These are phyloP conservation scores for Agonopterix arenella DNA, from an alignment of 2,888 invertebrate species.

Conservation along the genomic window DNA sequence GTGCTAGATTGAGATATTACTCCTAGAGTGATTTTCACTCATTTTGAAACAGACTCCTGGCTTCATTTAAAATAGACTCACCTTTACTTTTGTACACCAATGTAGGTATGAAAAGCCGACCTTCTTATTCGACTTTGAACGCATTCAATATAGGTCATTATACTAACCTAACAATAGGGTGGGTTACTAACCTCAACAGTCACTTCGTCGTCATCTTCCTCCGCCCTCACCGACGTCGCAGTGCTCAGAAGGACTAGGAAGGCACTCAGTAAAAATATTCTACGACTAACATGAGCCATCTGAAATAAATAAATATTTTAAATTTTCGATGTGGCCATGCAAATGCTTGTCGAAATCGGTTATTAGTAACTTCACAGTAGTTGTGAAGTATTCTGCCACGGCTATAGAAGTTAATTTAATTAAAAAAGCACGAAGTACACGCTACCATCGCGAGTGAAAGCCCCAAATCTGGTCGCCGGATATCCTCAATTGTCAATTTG, in stretches of 20 bases:
- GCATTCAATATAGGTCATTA: neutral
- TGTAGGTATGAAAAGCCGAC: too few relatives aligned
- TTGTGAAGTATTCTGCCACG: slow-evolving; percentile 6
- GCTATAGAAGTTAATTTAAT: slow-evolving; percentile 36
- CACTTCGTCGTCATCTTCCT: slow-evolving; percentile 46
- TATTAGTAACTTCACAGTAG: neutral
- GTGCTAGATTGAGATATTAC: too few relatives aligned
- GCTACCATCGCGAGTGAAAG: slow-evolving; percentile 1
- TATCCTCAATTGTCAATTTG: slow-evolving; percentile 61
- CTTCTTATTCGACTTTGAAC: neutral
- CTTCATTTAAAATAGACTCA: too few relatives aligned
- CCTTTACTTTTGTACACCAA: too few relatives aligned
- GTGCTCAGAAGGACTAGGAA: slow-evolving; percentile 41
- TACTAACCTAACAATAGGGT: neutral
- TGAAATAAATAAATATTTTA: slow-evolving; percentile 33
- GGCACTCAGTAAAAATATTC: slow-evolving; percentile 38
- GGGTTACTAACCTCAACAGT: slow-evolving; percentile 58
- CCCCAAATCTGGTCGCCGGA: slow-evolving; percentile 36
- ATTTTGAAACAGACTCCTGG: too few relatives aligned
- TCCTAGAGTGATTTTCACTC: too few relatives aligned
- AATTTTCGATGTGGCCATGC: neutral
- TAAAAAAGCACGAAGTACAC: slow-evolving; percentile 23
- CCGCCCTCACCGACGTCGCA: slow-evolving; percentile 28
- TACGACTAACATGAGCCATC: slow-evolving; percentile 56
- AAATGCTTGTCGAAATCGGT: neutral